Conservation (phyloP, 1,140 invertebrate species). For the Apis dorsata region DNA sequence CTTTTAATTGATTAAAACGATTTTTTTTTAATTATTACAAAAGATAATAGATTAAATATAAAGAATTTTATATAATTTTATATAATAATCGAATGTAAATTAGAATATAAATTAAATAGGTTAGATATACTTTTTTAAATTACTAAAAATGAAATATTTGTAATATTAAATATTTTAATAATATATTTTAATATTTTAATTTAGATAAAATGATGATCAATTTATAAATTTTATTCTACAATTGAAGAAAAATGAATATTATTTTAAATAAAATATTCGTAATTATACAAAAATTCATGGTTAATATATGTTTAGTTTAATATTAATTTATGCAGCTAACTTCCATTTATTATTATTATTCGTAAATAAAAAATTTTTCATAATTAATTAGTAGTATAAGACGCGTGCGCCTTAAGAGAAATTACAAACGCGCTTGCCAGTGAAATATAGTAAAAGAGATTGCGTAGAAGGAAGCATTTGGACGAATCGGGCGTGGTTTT, state of each 20-base stretch:
- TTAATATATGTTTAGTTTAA: not conserved
- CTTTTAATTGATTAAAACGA: not conserved
- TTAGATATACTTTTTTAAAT: too few relatives aligned
- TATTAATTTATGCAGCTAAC: not conserved
- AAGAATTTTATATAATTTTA: too few relatives aligned
- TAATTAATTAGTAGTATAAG: conserved; percentile 28
- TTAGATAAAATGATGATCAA: not conserved
- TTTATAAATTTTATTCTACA: not conserved
- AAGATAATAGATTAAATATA: too few relatives aligned
- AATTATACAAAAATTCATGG: not conserved
- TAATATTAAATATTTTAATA: not conserved
- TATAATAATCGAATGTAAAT: too few relatives aligned
- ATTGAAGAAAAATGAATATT: not conserved
- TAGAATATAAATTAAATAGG: too few relatives aligned
- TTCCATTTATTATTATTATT: conserved; percentile 23
- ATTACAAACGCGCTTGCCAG: conserved; percentile 57
- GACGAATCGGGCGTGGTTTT: conserved; percentile 73
- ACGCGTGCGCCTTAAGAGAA: conserved; percentile 66
- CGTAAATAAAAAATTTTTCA: not conserved
- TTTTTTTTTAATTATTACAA: too few relatives aligned
- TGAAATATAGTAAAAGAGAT: conserved; percentile 29
- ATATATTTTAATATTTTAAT: not conserved
- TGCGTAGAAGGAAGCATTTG: conserved; percentile 48
- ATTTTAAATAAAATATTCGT: not conserved
- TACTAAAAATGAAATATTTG: too few relatives aligned